These are phyloP conservation scores for Athalia cordata DNA, from an alignment of 2,888 invertebrate genomes.

Conservation along the genomic window DNA sequence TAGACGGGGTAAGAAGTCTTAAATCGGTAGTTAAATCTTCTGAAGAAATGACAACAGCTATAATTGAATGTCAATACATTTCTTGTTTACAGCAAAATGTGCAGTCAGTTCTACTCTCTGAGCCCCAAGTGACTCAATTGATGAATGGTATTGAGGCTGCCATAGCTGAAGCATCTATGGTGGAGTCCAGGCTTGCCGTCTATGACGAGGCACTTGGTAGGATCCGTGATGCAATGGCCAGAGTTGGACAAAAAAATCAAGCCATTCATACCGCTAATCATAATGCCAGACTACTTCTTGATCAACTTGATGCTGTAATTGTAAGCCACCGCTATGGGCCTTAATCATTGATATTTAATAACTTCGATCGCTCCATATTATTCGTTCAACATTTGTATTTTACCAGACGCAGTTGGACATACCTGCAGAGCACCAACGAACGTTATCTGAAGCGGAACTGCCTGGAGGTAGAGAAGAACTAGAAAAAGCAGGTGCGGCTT, in stretches of 20 bases:
- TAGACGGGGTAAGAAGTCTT: conserved; percentile 82
- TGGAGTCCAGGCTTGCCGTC: conserved; percentile 83
- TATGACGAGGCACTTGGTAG: conserved; percentile 90
- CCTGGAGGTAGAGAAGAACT: conserved; percentile 79
- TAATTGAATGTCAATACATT: conserved; percentile 29
- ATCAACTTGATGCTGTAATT: conserved; percentile 86
- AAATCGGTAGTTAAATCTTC: not conserved
- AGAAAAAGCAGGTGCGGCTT: conserved; percentile 82
- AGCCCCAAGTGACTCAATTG: conserved; percentile 84
- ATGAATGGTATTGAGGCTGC: conserved; percentile 89
- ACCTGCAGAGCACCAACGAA: conserved; percentile 79
- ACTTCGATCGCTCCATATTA: not conserved
- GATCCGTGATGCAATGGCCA: conserved; percentile 91
- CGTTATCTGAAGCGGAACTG: conserved; percentile 84
- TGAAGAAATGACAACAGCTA: not conserved
- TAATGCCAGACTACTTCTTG: conserved; percentile 87
- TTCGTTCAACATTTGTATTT: not conserved
- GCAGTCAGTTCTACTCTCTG: conserved; percentile 93
- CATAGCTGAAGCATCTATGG: conserved; percentile 82
- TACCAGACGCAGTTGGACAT: conserved; percentile 82
- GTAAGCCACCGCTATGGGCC: conserved; percentile 74
- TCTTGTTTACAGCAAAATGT: conserved; percentile 83
- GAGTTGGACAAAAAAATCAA: conserved; percentile 93
- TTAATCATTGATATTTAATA: conserved; percentile 35
- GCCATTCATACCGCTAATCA: conserved; percentile 89